Percentiles rank a stretch among this genome's conserved stretches.
Conservation (phyloP, 2,113 vertebrate genomes). For the Aspidoscelis tigris region DNA sequence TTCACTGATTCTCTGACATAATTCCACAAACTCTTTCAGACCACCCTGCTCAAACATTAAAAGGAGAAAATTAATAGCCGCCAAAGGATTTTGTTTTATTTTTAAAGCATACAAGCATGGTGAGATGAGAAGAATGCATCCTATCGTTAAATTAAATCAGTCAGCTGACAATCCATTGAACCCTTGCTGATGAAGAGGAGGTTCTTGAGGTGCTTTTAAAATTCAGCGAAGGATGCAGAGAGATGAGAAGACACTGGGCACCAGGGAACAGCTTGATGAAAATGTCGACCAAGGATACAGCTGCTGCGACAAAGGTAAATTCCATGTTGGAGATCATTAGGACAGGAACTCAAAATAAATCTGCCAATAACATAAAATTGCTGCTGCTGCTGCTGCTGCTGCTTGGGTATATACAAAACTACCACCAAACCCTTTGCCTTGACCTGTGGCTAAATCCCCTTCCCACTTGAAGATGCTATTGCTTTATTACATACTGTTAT, state of each 20-base stretch:
- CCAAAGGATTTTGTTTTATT: neutral
- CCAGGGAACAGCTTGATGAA: neutral
- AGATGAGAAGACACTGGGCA: neutral
- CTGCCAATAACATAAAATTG: neutral
- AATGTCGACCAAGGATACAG: neutral
- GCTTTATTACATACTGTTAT: too few relatives aligned
- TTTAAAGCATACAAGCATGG: neutral
- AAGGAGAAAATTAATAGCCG: neutral
- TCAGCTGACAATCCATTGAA: neutral
- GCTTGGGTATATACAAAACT: too few relatives aligned
- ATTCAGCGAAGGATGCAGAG: neutral
- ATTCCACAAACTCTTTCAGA: neutral
- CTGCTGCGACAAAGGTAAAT: neutral
- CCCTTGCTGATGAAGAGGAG: neutral
- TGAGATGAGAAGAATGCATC: neutral
- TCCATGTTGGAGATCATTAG: constrained; percentile 1
- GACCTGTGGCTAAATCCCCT: neutral
- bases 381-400: too few relatives aligned
- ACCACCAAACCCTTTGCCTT: neutral
- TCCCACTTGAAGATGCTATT: neutral
- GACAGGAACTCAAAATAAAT: neutral
- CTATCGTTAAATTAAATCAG: constrained; percentile 19
- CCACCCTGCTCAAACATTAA: neutral
- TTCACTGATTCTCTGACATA: neutral
- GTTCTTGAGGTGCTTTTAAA: neutral